These are phyloP conservation scores for Rhynchophorus ferrugineus DNA, from an alignment of 1,140 invertebrate genomes.

Conservation along the genomic window DNA sequence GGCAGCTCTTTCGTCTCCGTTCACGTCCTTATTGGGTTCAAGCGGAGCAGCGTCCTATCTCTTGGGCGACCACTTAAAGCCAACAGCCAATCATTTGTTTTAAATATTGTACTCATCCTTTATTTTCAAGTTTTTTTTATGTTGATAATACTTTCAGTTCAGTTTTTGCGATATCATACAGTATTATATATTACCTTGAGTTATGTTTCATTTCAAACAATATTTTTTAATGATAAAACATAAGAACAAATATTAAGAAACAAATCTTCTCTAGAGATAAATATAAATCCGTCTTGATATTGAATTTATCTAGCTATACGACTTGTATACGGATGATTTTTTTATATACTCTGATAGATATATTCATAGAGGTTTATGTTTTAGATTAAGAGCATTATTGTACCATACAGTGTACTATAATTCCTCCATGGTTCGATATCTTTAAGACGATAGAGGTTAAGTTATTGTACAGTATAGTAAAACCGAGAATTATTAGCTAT, in stretches of 20 bases:
- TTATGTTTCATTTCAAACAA: no score
- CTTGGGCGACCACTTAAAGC: conserved; percentile 39
- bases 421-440: no score
- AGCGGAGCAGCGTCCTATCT: conserved; percentile 38
- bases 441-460: no score
- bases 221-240: not conserved
- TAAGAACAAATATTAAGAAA: not conserved
- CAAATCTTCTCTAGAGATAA: conserved; percentile 8
- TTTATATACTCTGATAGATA: conserved; percentile 1
- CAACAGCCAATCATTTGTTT: conserved; percentile 39
- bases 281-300: conserved; percentile 23
- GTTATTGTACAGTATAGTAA: no score
- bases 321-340: conserved; percentile 27
- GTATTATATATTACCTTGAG: no score
- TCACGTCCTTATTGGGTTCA: conserved; percentile 40
- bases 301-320: conserved; percentile 30
- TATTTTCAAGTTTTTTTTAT: no score
- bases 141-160: no score
- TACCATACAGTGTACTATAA: not conserved
- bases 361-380: not conserved
- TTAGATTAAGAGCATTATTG: not conserved
- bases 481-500: no score
- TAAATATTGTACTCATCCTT: conserved; percentile 28
- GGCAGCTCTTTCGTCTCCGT: conserved; percentile 40
- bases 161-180: no score